Evolutionary conservation across 1,140 invertebrate species (phyloP).

Genomic region (Pogonomyrmex californicus): DNA sequence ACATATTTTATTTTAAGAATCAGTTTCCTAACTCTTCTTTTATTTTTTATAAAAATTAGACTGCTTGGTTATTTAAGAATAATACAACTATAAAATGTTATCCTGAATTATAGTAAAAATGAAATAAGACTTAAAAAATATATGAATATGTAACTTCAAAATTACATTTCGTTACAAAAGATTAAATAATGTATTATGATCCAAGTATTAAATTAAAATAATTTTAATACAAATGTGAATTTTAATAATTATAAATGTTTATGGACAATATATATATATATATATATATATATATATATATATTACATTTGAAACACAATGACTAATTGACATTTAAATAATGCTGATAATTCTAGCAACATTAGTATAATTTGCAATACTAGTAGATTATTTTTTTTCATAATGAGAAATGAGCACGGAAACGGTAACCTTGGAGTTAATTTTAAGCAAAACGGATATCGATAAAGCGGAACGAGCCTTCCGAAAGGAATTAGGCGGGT

Average conservation of each 20-base stretch:
- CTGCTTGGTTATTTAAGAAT: too few relatives aligned
- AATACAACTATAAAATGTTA: too few relatives aligned
- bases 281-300: too few relatives aligned
- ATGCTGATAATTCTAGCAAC: neutral
- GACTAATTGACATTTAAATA: neutral
- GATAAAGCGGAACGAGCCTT: slow-evolving; percentile 25
- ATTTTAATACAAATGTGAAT: neutral
- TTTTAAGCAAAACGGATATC: slow-evolving; percentile 28
- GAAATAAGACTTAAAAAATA: neutral
- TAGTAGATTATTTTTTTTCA: slow-evolving; percentile 10
- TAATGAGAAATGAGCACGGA: neutral
- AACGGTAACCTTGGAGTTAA: slow-evolving; percentile 16
- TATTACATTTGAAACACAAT: neutral
- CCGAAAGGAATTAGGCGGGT: slow-evolving; percentile 48
- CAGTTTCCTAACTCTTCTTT: too few relatives aligned
- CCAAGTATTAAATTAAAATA: neutral
- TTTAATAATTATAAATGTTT: neutral
- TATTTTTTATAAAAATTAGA: too few relatives aligned
- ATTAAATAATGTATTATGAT: too few relatives aligned
- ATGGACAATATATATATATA: neutral
- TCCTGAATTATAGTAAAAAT: too few relatives aligned
- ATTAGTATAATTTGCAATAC: neutral
- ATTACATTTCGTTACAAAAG: too few relatives aligned
- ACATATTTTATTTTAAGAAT: too few relatives aligned
- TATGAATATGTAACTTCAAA: neutral